Evolutionary conservation across 64 coral and sea anemone genomes (phyloP), one percentile per base, ranked within the genome.

Genomic region (Trachythela sp.): DNA sequence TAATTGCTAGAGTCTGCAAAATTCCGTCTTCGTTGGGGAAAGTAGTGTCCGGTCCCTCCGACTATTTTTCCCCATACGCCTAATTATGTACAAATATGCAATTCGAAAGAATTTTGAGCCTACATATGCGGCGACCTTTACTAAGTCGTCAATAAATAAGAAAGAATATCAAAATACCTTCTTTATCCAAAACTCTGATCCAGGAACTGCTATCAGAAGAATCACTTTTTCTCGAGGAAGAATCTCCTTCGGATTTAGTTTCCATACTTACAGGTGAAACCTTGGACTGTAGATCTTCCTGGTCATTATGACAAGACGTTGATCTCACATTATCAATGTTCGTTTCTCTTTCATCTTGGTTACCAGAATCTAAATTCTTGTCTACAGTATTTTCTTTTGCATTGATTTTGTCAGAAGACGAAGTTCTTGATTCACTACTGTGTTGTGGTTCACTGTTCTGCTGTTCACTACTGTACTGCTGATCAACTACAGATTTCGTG

Each of bases 201-300:
- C 75, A 80, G 4, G 75, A 80, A 37, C 30, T 80, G 32, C 75
- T 80, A 37, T 80, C 75, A 37, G 75, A 80, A 18, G 75, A 80
- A 35, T 80, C 75, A 22, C 75, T 80, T 39, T 80, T 80, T 13
- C 42, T 45, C 4, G 42, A 45, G 42, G 42, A 45, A 4, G 42
- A 45, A 45, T 80, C 37, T 38, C 30, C 75, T 15, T 80, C 75
- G 9, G 75, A 64, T 64, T 64, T 64, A 0, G 56, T 64, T 64
- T 64, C 26, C 22, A 20, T 8, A 64, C 20, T 8, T n/a, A 18
- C 5, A 20, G 56, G 22, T 64, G 56, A 2, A 27, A 24, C 20
- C 20, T 64, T 64, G 56, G 6, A 22, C 56, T 20, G 42, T 11
- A 11, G 4, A 8, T 64, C 56, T 20, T 64, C 56, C 18, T 17